Evolutionary conservation across 2,888 invertebrate genomes (phyloP), one percentile per base, ranked within the genome.

Genomic region (Hyalella azteca): DNA sequence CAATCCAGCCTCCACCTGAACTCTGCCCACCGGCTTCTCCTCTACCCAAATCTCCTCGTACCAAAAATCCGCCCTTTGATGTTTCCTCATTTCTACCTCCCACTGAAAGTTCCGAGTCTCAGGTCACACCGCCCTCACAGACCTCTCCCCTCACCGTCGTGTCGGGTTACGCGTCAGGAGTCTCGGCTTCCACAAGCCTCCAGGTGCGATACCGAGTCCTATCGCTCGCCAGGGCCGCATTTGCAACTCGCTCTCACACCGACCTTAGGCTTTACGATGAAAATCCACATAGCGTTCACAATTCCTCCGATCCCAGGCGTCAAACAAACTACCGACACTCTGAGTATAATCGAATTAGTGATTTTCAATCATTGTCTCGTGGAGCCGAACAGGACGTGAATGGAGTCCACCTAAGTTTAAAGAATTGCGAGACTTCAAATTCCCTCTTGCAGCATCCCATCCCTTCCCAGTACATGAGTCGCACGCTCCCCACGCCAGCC

Each of bases 71-170:
- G 22, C 83, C 83, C 49, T 83, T 83, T 75, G 83, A 83, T 26
- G 79, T 83, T n/a, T 76, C 78, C 49, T 79, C 83, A 7, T 83
- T 83, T 76, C 78, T 83, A 11, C 83, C 83, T 13, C 83, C 81
- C 22, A 77, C 81, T n/a, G 59, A 77, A 13, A 75, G 41, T 1
- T 41, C 45, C 15, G 41, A 22, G 3, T 75, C 75, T 26, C 26
- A 45, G n/a, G 9, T n/a, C 40, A 75, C 40, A 5, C 45, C 40
- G 19, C 73, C 73, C 1, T 5, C 48, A n/a, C 45, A 41, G 26
- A 7, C 36, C 29, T 50, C 76, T 39, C 39, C 50, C 15, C 48
- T 49, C 32, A 26, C 54, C 15, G 9, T 22, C 22, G 9, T 32
- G 22, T 54, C 41, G 15, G 48, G 60, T 45, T 48, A 45, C 49